Evolutionary conservation across 2,113 vertebrate genomes (phyloP).

Genomic region (Rhagologus leucostigma): DNA sequence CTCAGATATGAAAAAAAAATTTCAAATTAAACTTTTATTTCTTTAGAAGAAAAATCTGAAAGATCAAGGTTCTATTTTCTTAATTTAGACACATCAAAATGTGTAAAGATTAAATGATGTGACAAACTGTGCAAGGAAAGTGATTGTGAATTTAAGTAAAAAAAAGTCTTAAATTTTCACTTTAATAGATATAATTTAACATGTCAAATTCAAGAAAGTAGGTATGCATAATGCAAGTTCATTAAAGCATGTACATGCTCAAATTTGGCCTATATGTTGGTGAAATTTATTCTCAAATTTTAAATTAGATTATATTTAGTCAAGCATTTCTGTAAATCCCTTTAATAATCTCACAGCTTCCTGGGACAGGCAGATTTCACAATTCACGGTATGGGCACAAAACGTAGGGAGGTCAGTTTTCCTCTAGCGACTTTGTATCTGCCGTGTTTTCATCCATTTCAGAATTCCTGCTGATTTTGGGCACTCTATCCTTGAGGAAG

Average conservation of each 20-base stretch:
- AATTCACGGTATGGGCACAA: neutral
- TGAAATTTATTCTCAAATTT: neutral
- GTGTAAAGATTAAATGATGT: neutral
- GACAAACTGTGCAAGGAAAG: neutral
- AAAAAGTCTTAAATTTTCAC: neutral
- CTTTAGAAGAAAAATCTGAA: neutral
- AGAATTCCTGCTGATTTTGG: neutral
- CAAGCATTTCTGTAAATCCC: neutral
- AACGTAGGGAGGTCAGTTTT: neutral
- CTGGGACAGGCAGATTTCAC: neutral
- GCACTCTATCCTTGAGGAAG: fast-evolving
- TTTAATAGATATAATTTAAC: neutral
- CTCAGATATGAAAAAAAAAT: neutral
- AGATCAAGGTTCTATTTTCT: neutral
- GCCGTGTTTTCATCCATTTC: neutral
- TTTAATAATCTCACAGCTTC: neutral
- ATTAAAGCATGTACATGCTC: neutral
- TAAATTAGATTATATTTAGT: neutral
- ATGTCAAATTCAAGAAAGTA: neutral
- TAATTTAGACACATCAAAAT: neutral
- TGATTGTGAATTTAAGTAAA: neutral
- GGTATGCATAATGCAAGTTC: neutral
- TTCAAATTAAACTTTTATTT: neutral
- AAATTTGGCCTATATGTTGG: neutral
- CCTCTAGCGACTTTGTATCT: neutral